Conservation (phyloP, 92 coral and sea anemone genomes). For the Parazoanthus atlanticus region DNA sequence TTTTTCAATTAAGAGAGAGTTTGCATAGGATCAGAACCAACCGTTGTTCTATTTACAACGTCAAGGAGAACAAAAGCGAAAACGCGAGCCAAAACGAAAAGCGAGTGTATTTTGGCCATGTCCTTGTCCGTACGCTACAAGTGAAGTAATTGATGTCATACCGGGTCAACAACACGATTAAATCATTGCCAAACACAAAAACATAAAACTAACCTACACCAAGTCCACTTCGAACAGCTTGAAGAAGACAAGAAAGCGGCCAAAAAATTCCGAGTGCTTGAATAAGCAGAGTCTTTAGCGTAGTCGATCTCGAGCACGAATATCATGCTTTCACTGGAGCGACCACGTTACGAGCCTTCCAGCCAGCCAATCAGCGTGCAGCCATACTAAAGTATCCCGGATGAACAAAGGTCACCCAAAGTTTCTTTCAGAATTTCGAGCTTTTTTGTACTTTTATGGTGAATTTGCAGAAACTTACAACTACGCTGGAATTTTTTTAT, state of each 20-base stretch:
- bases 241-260: constrained; percentile 70
- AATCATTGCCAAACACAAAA: constrained; percentile 91
- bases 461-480: constrained; percentile 31
- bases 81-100: constrained; percentile 80
- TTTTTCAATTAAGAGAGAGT: constrained; percentile 56
- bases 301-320: constrained; percentile 93
- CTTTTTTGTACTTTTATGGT: not conserved
- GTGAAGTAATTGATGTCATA: constrained; percentile 96
- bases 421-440: constrained; percentile 24
- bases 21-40: constrained; percentile 70
- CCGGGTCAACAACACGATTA: constrained; percentile 93
- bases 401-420: constrained; percentile 74
- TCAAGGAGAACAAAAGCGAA: constrained; percentile 95
- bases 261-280: constrained; percentile 84
- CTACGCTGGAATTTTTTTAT: not conserved
- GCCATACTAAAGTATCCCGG: constrained; percentile 90
- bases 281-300: constrained; percentile 91
- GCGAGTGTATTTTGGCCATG: constrained; percentile 85
- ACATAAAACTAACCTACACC: constrained; percentile 96
- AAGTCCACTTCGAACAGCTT: constrained; percentile 85
- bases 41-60: constrained; percentile 87
- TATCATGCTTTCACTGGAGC: constrained; percentile 99
- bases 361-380: constrained; percentile 96
- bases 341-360: constrained; percentile 99
- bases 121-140: constrained; percentile 91